Conservation (phyloP, 2,797 vertebrate genomes). For the Austrolebias charrua region DNA sequence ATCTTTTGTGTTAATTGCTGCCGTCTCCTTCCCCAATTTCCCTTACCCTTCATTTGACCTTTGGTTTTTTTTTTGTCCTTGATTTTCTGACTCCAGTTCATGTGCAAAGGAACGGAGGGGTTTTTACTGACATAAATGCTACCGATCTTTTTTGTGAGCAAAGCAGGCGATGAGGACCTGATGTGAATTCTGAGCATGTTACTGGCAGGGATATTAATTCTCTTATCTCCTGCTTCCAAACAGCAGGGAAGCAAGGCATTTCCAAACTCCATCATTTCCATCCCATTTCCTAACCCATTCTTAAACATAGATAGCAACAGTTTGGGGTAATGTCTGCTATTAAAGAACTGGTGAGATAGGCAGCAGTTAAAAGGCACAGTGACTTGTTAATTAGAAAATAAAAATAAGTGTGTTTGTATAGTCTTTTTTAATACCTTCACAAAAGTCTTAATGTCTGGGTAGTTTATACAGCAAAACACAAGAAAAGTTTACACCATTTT, state of each 20-base stretch:
- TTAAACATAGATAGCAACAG: conserved; percentile 25
- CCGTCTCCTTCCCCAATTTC: conserved; percentile 21
- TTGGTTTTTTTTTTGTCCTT: conserved; percentile 37
- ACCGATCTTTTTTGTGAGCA: conserved; percentile 42
- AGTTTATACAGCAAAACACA: conserved; percentile 1
- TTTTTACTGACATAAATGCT: conserved; percentile 57
- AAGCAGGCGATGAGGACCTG: conserved; percentile 9
- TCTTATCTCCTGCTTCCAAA: conserved; percentile 76
- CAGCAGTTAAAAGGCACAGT: conserved; percentile 3
- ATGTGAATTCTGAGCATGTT: conserved; percentile 42
- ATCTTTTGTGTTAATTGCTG: conserved; percentile 40
- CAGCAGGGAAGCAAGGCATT: conserved; percentile 52
- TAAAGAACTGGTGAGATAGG: conserved; percentile 33
- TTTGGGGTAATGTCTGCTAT: conserved; percentile 32
- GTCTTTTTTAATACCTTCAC: conserved; percentile 1
- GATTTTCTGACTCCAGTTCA: conserved; percentile 39
- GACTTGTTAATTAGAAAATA: conserved; percentile 9
- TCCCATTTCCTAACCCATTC: conserved; percentile 31
- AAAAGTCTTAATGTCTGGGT: not conserved
- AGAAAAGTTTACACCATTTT: not conserved
- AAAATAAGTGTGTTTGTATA: conserved; percentile 4
- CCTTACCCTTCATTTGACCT: conserved; percentile 22
- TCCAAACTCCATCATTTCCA: conserved; percentile 43
- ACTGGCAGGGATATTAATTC: conserved; percentile 63
- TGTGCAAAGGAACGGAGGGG: conserved; percentile 16